Evolutionary conservation across 2,888 invertebrate genomes (phyloP), one percentile per base, ranked within the genome.

Genomic region (Aethes cnicana): DNA sequence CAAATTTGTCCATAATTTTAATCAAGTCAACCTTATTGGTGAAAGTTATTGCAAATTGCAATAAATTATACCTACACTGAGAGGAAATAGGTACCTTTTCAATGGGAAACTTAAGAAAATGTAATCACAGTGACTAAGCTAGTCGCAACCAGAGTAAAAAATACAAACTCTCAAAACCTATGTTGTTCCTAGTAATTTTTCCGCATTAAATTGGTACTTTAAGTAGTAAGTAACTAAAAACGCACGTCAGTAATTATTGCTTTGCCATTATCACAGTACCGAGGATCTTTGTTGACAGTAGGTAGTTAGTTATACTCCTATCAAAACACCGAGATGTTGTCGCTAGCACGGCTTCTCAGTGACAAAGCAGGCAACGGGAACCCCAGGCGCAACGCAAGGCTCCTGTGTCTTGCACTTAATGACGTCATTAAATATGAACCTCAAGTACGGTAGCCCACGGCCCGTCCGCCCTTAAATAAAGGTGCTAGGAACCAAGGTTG

Each of bases 371-470:
- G 56, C 56, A 56, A 52, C 62, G 52, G 56, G 60, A 62, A 60
- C 70, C 68, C 54, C 59, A 63, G 70, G 77, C 75, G 55, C 54
- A 58, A 61, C 64, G 65, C 69, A 68, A 66, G 76, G 62, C 69
- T 74, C 72, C 74, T 74, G 74, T 77, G 75, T 76, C 77, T 74
- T 72, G 71, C 71, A 72, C 80, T 77, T 87, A 88, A 88, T 86
- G 87, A 86, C 78, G 81, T 84, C 87, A 81, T 88, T 84, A 88
- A 88, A 88, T 84, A 88, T 88, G 81, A 77, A 87, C 64, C 57
- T 54, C 58, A 64, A 62, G 68, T 59, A 48, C 50, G 52, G 46
- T 33, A 39, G 44, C 16, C 49, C 21, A 35, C 17, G 11, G 9
- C 9, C 54, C 14, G 47, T 37, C 50, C 55, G 56, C 60, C 54